Evolutionary conservation across 2,797 vertebrate genomes (phyloP), one percentile per base, ranked within the genome.

Genomic region (Xyrichtys novacula): DNA sequence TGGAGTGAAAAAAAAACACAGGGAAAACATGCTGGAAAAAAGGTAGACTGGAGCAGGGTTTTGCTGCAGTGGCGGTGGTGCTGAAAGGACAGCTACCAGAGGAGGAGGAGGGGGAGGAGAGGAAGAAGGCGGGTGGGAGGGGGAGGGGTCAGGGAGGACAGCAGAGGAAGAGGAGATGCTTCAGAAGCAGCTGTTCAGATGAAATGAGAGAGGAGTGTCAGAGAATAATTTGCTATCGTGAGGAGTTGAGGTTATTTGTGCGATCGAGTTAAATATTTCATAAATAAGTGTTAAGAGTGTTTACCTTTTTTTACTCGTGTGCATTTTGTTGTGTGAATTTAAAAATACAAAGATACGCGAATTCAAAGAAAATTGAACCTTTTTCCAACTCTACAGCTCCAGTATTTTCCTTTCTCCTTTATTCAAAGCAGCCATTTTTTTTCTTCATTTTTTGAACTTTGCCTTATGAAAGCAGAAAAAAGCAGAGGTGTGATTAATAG

Each of bases 11-110:
- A 42, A 65, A 29, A 16, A 39, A 59, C 23, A 26, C 7, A 38
- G 12, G 25, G n/a, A 39, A 59, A 26, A 26, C 7, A 38, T 15
- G 25, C 34, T 56, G 70, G 49, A n/a, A 39, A 48, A 44, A 44
- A 55, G 36, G 63, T 57, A 65, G 62, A 55, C 46, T 26, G 61
- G 63, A 76, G 56, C 31, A 49, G 56, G 56, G 17, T 71, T 83
- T 78, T 87, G 78, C 79, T 89, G 86, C 86, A 84, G 73, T 85
- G 82, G 71, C 46, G 57, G 49, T 67, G 75, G 80, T 81, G 85
- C 86, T 86, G 83, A 86, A 85, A 84, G 80, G 66, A 87, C 83
- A 83, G 83, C 74, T 54, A 73, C 57, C 11, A 19, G 47, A 64
- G 36, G 47, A 66, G 39, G 63, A 22, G 47, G 26, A 17, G 11